Evolutionary conservation across 2,113 vertebrate genomes (phyloP).

Genomic region (Psittacara wagleri): DNA sequence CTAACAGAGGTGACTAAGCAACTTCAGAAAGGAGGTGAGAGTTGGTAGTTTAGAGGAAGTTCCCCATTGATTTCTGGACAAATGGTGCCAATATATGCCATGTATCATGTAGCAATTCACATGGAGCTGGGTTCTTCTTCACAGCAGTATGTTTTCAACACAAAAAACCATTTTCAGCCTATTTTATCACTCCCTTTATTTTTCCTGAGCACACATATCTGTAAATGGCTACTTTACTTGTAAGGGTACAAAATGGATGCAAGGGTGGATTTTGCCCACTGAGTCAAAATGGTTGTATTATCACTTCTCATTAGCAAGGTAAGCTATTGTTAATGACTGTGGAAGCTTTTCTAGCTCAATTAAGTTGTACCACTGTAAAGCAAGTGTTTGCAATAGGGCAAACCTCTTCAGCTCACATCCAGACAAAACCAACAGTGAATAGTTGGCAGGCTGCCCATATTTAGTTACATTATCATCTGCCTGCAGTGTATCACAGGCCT

Average conservation of each 20-base stretch:
- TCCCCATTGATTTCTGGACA: background rate
- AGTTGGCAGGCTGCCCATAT: background rate
- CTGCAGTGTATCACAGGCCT: constrained; percentile 27
- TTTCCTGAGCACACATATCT: background rate
- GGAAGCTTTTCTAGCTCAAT: constrained; percentile 11
- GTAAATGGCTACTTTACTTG: background rate
- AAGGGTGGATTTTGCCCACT: background rate
- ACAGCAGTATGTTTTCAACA: background rate
- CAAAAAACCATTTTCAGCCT: background rate
- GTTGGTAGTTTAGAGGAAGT: background rate
- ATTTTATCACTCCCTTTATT: background rate
- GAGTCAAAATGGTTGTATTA: background rate
- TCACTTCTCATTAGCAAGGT: background rate
- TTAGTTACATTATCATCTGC: constrained; percentile 16
- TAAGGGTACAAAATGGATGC: background rate
- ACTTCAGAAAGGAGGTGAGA: background rate
- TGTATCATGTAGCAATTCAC: background rate
- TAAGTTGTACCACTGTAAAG: constrained; percentile 31
- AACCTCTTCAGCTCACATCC: constrained; percentile 31
- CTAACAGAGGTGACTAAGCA: background rate
- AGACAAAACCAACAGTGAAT: background rate
- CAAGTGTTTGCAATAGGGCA: constrained; percentile 43
- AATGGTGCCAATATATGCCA: background rate
- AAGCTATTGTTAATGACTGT: background rate
- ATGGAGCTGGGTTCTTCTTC: background rate